phyloP scores from a whole-genome alignment of 2,113 vertebrate species.

The Panthera uncia region DNA sequence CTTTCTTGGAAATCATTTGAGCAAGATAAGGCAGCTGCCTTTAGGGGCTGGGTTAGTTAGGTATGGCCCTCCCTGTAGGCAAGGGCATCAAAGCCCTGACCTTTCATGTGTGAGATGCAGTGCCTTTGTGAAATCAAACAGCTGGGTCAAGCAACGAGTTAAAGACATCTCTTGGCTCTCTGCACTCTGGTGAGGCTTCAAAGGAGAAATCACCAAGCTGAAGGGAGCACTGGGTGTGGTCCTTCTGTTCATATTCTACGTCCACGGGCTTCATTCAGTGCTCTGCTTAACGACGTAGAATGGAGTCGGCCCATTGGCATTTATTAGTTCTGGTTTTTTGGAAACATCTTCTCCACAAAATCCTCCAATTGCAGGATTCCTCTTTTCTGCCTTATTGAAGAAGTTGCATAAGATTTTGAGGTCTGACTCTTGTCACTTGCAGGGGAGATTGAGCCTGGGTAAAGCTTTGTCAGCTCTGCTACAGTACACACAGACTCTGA shows the following conservation, averaged over 20 bases:
- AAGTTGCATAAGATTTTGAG: neutral
- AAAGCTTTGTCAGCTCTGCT: neutral
- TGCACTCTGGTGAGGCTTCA: neutral
- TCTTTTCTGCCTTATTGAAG: neutral
- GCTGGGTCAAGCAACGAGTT: neutral
- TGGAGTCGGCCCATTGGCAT: neutral
- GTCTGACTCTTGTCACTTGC: neutral
- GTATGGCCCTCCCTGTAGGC: neutral
- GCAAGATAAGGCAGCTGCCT: neutral
- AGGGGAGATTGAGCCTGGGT: neutral
- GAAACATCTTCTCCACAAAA: slow-evolving; percentile 25
- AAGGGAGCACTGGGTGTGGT: neutral
- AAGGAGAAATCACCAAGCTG: neutral
- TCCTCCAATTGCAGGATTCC: neutral
- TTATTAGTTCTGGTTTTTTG: slow-evolving; percentile 55
- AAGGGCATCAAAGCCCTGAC: neutral
- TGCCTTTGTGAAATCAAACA: neutral
- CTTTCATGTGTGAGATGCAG: neutral
- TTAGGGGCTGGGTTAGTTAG: neutral
- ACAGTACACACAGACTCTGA: slow-evolving; percentile 43
- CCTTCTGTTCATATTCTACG: neutral
- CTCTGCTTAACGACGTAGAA: neutral
- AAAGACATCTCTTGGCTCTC: neutral
- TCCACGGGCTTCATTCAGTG: neutral
- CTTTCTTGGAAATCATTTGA: neutral